These are phyloP conservation scores for Phataginus tetradactyla DNA, from an alignment of 2,797 vertebrate genomes.

Conservation along the genomic window DNA sequence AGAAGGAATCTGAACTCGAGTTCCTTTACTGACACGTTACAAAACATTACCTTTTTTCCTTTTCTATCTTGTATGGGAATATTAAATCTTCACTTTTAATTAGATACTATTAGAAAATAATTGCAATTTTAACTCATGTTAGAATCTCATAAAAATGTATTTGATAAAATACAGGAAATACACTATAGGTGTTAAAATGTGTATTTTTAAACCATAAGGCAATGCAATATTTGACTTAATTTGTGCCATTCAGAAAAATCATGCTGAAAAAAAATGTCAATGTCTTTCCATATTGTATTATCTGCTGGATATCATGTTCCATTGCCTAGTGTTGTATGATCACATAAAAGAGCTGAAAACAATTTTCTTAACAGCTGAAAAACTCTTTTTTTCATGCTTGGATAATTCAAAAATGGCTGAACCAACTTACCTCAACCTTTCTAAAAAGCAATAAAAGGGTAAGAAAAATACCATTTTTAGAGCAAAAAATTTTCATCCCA, in stretches of 20 bases:
- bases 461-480: constrained; percentile 41
- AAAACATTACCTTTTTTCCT: constrained; percentile 18
- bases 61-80: not conserved
- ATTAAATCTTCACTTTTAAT: constrained; percentile 54
- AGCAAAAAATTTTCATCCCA: constrained; percentile 38
- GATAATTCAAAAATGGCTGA: constrained; percentile 70
- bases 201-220: constrained; percentile 47
- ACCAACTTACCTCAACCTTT: constrained; percentile 49
- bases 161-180: constrained; percentile 59
- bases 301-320: constrained; percentile 33
- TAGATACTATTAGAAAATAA: constrained; percentile 52
- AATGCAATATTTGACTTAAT: constrained; percentile 57
- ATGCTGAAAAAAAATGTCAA: constrained; percentile 46
- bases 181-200: constrained; percentile 38
- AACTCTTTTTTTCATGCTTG: constrained; percentile 55
- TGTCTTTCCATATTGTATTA: constrained; percentile 43
- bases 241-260: constrained; percentile 29
- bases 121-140: constrained; percentile 44
- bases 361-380: constrained; percentile 68
- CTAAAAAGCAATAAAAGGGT: constrained; percentile 13
- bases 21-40: not conserved
- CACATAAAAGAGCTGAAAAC: constrained; percentile 58
- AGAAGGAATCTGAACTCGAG: constrained; percentile 23
- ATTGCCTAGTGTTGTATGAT: constrained; percentile 1
- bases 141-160: not conserved